phyloP scores from a whole-genome alignment of 2,797 vertebrate species.

The Enteromius trimaculatus region DNA sequence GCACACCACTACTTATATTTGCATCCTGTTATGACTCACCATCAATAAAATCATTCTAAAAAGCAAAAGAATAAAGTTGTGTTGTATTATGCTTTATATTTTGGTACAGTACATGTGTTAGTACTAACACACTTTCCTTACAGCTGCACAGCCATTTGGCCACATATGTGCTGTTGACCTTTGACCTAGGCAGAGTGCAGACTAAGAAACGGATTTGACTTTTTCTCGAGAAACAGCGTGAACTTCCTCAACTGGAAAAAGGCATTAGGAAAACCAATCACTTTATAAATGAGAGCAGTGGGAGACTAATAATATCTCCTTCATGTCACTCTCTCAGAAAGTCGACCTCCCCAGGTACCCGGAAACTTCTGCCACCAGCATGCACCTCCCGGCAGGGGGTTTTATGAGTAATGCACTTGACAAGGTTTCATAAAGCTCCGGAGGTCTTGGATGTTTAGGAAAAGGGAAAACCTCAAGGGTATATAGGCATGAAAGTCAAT shows the following conservation, averaged over 20 bases:
- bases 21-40: not conserved
- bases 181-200: conserved; percentile 11
- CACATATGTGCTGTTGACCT: conserved; percentile 2
- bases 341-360: conserved; percentile 49
- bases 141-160: conserved; percentile 1
- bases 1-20: no score
- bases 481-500: not conserved
- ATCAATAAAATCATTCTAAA: not conserved
- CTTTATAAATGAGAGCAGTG: conserved; percentile 72
- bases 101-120: not conserved
- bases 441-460: not conserved
- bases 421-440: not conserved
- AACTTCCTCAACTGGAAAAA: conserved; percentile 23
- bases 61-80: not conserved
- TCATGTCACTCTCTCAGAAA: conserved; percentile 57
- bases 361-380: conserved; percentile 59
- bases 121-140: not conserved
- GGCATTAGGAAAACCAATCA: conserved; percentile 70
- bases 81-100: not conserved
- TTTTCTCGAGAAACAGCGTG: conserved; percentile 61
- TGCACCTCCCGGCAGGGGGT: conserved; percentile 55
- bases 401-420: conserved; percentile 45
- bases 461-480: conserved; percentile 12
- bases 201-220: conserved; percentile 6
- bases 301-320: conserved; percentile 69